Evolutionary conservation across 2,797 vertebrate species (phyloP).

Genomic region (Capromys pilorides): DNA sequence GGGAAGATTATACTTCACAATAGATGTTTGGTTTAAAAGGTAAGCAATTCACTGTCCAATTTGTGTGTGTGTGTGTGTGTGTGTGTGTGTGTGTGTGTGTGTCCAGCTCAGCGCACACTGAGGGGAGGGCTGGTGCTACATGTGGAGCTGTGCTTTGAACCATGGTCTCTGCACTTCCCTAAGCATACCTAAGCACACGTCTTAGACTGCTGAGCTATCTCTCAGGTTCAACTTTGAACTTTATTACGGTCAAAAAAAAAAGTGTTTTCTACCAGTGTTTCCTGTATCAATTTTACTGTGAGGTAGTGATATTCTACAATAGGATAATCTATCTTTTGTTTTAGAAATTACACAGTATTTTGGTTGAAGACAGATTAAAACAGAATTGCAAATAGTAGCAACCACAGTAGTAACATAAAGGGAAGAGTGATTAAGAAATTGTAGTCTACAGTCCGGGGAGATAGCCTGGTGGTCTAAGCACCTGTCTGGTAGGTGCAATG

Average conservation of each 20-base stretch:
- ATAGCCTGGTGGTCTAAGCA: no score
- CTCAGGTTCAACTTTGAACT: not conserved
- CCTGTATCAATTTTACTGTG: not conserved
- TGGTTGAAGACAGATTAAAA: slow-evolving; percentile 30
- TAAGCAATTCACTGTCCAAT: not conserved
- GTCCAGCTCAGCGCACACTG: no score
- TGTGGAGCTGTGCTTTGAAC: no score
- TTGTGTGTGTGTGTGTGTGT: no score
- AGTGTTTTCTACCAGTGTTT: not conserved
- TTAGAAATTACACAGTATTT: not conserved
- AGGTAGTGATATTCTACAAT: slow-evolving; percentile 13
- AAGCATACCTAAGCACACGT: no score
- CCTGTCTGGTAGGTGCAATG: no score
- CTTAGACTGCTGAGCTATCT: no score
- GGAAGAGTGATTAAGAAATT: not conserved
- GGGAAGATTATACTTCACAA: slow-evolving; percentile 21
- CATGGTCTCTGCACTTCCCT: no score
- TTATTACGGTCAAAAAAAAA: not conserved
- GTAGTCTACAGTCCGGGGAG: not conserved
- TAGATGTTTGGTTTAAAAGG: slow-evolving; percentile 42
- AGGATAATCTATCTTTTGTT: not conserved
- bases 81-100: no score
- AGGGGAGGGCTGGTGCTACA: no score
- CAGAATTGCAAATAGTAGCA: not conserved
- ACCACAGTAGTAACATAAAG: not conserved